These are phyloP conservation scores for Drosophila affinis DNA, from an alignment of 2,888 invertebrate genomes.

Conservation along the genomic window DNA sequence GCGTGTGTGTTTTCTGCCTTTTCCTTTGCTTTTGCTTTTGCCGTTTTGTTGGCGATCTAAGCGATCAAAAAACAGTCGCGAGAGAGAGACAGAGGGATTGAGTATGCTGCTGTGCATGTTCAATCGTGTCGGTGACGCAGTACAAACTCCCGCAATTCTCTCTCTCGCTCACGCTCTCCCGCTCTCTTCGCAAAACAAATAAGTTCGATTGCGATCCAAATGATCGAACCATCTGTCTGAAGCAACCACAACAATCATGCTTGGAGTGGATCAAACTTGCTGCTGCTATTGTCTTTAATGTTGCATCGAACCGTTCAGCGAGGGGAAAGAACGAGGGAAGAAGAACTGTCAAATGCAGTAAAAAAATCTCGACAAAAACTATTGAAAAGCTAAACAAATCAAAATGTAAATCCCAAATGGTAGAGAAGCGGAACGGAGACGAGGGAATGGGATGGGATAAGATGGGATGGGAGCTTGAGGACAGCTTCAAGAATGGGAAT, in stretches of 20 bases:
- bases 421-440: constrained; percentile 2
- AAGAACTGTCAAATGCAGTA: constrained; percentile 16
- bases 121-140: neutral
- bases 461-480: neutral
- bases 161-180: no score
- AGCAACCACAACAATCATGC: neutral
- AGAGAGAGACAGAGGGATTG: no score
- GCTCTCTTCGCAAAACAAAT: no score
- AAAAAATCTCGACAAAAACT: constrained; percentile 24
- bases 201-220: neutral
- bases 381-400: constrained; percentile 33
- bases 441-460: neutral
- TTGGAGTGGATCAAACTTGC: neutral
- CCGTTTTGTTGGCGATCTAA: no score
- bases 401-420: constrained; percentile 34
- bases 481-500: constrained; percentile 49
- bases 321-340: no score
- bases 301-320: neutral
- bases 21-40: no score
- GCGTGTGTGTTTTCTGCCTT: no score
- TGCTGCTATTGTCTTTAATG: neutral
- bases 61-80: no score
- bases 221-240: no score
- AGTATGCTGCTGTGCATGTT: neutral
- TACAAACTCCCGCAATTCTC: neutral